Conservation (phyloP, 2,888 invertebrate species). For the Syrista parreyssii region DNA sequence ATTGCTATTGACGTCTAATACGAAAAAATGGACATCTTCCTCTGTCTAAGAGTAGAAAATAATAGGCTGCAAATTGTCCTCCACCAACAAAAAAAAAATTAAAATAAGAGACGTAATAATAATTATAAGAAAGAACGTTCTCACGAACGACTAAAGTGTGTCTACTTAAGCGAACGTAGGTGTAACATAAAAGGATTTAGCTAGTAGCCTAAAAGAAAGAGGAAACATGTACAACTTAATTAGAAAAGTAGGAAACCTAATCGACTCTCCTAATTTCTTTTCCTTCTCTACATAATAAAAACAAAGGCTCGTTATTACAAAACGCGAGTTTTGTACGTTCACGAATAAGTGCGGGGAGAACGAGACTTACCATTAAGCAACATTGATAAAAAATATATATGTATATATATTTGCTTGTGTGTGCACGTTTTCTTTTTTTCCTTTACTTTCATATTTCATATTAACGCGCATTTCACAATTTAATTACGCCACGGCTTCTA, state of each 20-base stretch:
- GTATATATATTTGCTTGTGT: constrained; percentile 18
- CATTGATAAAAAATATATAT: constrained; percentile 52
- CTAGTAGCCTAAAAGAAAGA: not conserved
- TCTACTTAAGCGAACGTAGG: not conserved
- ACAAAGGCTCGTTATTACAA: constrained; percentile 2
- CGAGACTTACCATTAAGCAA: constrained; percentile 56
- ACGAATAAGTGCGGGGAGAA: constrained; percentile 25
- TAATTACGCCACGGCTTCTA: too few species aligned
- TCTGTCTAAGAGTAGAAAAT: constrained; percentile 8
- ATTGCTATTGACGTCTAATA: too few species aligned
- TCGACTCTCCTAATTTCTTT: too few species aligned
- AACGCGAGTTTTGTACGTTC: constrained; percentile 26
- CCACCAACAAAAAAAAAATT: constrained; percentile 39
- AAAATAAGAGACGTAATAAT: constrained; percentile 15
- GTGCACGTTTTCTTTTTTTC: constrained; percentile 15
- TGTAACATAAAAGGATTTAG: not conserved
- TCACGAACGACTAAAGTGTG: not conserved
- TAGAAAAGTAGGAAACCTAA: too few species aligned
- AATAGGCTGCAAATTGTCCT: constrained; percentile 43
- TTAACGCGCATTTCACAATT: not conserved
- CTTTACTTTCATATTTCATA: constrained; percentile 9
- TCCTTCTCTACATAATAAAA: too few species aligned
- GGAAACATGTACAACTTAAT: not conserved
- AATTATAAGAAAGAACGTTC: too few species aligned
- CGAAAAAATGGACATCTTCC: too few species aligned